These are phyloP conservation scores for Clamator glandarius DNA, from an alignment of 2,797 vertebrate genomes.

Conservation along the genomic window DNA sequence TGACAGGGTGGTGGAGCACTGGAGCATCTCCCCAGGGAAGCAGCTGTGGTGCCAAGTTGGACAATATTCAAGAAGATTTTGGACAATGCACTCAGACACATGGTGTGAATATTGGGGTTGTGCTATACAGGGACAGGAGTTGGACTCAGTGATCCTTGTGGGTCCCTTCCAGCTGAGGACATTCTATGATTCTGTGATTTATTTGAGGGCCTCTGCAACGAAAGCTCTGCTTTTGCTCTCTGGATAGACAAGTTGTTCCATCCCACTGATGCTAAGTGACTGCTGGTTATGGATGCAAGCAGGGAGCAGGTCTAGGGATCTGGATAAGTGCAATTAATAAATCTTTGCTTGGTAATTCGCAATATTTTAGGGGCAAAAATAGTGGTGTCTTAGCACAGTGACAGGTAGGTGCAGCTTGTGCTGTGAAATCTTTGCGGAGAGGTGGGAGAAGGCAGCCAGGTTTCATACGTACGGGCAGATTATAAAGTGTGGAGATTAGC, in stretches of 20 bases:
- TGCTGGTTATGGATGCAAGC: not conserved
- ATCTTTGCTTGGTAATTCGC: constrained; percentile 18
- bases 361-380: not conserved
- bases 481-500: constrained; percentile 70
- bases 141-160: too few species aligned
- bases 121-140: too few species aligned
- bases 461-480: constrained; percentile 2
- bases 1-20: too few species aligned
- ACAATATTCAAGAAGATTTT: too few species aligned
- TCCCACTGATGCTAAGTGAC: not conserved
- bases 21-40: too few species aligned
- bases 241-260: not conserved
- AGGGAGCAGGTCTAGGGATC: not conserved
- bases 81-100: too few species aligned
- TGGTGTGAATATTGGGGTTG: too few species aligned
- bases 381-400: not conserved
- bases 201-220: not conserved
- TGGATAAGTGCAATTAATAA: not conserved
- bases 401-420: constrained; percentile 37
- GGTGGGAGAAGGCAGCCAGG: constrained; percentile 54
- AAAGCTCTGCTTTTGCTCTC: not conserved
- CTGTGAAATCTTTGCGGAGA: constrained; percentile 37
- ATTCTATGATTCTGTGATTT: not conserved
- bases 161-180: too few species aligned
- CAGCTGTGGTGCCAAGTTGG: too few species aligned